phyloP scores from a whole-genome alignment of 2,113 vertebrate genomes.

The Nerophis ophidion region DNA sequence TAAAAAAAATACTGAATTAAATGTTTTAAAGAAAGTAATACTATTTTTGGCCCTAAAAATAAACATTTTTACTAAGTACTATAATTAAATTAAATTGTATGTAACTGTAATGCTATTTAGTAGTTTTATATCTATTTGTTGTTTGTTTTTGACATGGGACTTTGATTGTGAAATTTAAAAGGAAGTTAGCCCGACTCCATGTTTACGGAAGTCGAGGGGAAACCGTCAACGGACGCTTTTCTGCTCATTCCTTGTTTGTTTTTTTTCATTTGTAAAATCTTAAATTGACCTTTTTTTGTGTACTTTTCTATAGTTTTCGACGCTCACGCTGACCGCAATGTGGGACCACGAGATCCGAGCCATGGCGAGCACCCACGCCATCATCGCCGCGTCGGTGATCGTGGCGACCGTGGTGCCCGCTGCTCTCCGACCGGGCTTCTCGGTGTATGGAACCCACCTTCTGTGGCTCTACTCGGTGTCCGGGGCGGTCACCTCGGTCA shows the following conservation, averaged over 20 bases:
- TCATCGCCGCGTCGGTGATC: slow-evolving; percentile 70
- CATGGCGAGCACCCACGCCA: slow-evolving; percentile 79
- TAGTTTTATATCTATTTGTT: background rate
- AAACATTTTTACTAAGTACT: too few relatives aligned
- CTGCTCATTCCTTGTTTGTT: background rate
- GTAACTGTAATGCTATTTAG: too few relatives aligned
- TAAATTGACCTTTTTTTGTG: background rate
- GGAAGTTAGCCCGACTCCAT: slow-evolving; percentile 25
- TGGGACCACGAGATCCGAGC: slow-evolving; percentile 80
- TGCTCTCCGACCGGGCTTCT: slow-evolving; percentile 77
- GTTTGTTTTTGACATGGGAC: background rate
- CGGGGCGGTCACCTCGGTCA: slow-evolving; percentile 70
- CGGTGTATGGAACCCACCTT: slow-evolving; percentile 81
- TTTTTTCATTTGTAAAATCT: background rate
- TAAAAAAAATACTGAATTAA: too few relatives aligned
- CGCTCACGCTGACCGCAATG: slow-evolving; percentile 59
- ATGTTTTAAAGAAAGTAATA: too few relatives aligned
- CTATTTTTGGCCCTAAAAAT: too few relatives aligned
- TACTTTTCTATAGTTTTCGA: background rate
- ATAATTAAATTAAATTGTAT: too few relatives aligned
- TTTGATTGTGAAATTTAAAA: slow-evolving; percentile 46
- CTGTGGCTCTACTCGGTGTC: slow-evolving; percentile 83
- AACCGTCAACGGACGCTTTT: background rate
- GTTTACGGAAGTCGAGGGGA: slow-evolving; percentile 54
- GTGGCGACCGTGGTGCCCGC: slow-evolving; percentile 74